Evolutionary conservation across 2,113 vertebrate species (phyloP).

Genomic region (Siphamia tubifer): DNA sequence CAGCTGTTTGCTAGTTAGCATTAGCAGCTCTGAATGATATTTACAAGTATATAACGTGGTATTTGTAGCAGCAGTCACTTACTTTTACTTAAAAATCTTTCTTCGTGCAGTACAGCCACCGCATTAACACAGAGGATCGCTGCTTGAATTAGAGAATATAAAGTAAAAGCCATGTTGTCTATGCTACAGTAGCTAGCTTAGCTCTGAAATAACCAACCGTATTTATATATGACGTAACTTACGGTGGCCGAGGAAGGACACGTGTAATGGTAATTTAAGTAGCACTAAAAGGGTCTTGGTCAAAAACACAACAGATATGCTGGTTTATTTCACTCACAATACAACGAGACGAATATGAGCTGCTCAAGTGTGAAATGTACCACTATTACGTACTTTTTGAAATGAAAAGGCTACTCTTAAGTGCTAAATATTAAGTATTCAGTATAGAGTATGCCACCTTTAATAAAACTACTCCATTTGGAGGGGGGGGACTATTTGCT

Average conservation of each 20-base stretch:
- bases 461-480: no score
- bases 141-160: constrained; percentile 93
- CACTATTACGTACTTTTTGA: no score
- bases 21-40: neutral
- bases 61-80: constrained; percentile 75
- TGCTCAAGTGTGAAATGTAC: no score
- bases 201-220: neutral
- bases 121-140: constrained; percentile 91
- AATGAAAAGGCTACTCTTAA: no score
- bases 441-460: no score
- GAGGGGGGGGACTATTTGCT: no score
- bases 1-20: neutral
- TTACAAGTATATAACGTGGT: neutral
- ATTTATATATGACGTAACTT: constrained; percentile 60
- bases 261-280: no score
- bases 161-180: constrained; percentile 88
- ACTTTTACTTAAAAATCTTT: constrained; percentile 95
- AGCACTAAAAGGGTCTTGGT: no score
- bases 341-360: no score
- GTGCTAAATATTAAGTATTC: no score
- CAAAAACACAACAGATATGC: no score
- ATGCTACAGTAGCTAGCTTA: neutral
- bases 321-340: no score
- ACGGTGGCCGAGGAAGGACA: constrained; percentile 36
- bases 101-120: constrained; percentile 93